Conservation (phyloP, 2,888 invertebrate genomes). For the Drosophila histrio region DNA sequence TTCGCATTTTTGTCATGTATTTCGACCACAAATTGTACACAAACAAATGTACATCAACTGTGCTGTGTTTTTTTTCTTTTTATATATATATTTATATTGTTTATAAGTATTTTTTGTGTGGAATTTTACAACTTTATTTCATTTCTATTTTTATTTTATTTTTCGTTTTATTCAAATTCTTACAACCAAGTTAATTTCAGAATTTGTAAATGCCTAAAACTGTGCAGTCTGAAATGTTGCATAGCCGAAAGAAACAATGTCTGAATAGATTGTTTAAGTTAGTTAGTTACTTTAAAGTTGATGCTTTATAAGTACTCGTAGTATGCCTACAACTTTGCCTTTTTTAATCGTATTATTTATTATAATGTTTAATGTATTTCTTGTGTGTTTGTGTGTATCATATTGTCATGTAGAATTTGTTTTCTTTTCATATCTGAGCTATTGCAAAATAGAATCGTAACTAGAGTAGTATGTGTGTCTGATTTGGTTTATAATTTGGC, state of each 20-base stretch:
- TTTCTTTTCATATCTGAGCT: conserved; percentile 46
- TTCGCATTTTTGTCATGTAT: conserved; percentile 56
- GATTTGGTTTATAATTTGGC: conserved; percentile 35
- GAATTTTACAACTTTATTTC: conserved; percentile 37
- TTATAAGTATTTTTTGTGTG: conserved; percentile 30
- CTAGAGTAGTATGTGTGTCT: not conserved
- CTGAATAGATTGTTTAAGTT: conserved; percentile 14
- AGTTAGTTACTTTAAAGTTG: conserved; percentile 23
- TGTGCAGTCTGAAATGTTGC: conserved; percentile 76
- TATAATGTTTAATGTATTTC: conserved; percentile 45
- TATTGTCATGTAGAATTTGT: conserved; percentile 69
- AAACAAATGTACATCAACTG: conserved; percentile 65
- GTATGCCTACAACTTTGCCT: conserved; percentile 21
- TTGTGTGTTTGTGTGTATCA: conserved; percentile 40
- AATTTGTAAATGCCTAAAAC: conserved; percentile 31
- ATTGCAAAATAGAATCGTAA: conserved; percentile 61
- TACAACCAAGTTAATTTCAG: conserved; percentile 56
- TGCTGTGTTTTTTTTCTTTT: conserved; percentile 44
- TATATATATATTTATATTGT: conserved; percentile 7
- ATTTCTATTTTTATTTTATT: conserved; percentile 7
- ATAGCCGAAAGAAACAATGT: conserved; percentile 49
- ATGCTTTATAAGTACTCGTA: conserved; percentile 16
- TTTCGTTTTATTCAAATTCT: conserved; percentile 32
- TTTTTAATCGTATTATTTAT: conserved; percentile 16
- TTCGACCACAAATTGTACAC: conserved; percentile 48